Evolutionary conservation across 2,888 invertebrate genomes (phyloP).

Genomic region (Morpho achilles): DNA sequence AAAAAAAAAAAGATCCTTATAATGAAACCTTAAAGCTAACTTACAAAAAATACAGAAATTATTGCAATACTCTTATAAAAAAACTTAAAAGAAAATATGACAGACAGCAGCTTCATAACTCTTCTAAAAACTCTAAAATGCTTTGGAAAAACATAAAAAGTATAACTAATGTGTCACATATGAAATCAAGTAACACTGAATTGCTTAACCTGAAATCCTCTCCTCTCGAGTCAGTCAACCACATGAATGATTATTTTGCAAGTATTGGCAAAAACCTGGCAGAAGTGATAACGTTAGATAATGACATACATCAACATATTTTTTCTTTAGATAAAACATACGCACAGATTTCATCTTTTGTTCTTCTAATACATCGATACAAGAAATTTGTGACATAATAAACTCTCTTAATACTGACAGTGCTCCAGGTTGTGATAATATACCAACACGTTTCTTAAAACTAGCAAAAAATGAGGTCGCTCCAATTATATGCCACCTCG

Average conservation of each 20-base stretch:
- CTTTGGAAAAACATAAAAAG: slow-evolving; percentile 17
- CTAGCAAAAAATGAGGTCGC: not conserved
- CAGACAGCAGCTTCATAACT: slow-evolving; percentile 6
- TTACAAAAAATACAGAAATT: too few species aligned
- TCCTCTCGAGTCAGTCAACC: slow-evolving; percentile 8
- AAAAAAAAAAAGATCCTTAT: too few species aligned
- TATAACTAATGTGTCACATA: slow-evolving; percentile 6
- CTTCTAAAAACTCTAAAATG: slow-evolving; percentile 13
- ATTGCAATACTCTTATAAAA: slow-evolving; percentile 12
- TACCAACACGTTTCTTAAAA: too few species aligned
- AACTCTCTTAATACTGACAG: too few species aligned
- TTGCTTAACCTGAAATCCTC: slow-evolving; percentile 5
- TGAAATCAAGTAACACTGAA: slow-evolving; percentile 8
- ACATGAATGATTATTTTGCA: slow-evolving; percentile 13
- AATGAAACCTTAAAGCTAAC: too few species aligned
- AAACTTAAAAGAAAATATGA: slow-evolving; percentile 19
- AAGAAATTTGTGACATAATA: too few species aligned
- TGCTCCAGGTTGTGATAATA: too few species aligned
- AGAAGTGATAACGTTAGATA: not conserved
- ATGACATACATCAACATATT: too few species aligned
- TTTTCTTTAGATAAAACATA: too few species aligned
- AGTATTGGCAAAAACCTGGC: slow-evolving; percentile 9
- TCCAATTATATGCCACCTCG: not conserved
- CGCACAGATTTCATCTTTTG: not conserved
- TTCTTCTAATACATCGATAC: too few species aligned